A percentile compares a stretch with the other conserved stretches of the same genome.
Conservation (phyloP, 2,113 vertebrate genomes). For the Peromyscus leucopus region DNA sequence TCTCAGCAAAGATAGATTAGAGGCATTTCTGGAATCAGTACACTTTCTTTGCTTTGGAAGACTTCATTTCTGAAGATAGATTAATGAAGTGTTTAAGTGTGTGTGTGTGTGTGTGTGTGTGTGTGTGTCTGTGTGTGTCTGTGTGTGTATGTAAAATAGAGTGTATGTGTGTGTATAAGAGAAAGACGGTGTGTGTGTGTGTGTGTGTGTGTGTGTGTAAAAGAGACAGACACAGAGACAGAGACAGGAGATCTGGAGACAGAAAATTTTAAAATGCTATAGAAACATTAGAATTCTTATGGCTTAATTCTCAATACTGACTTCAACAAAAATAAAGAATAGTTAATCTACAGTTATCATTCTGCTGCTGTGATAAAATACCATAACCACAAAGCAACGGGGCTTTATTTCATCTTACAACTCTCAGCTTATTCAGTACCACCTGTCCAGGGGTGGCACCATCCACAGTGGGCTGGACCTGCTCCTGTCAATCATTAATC, state of each 20-base stretch:
- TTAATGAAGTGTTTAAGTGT: background rate
- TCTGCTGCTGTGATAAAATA: background rate
- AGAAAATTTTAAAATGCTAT: background rate
- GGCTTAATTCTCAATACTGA: background rate
- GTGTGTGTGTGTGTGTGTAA: background rate
- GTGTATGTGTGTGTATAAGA: background rate
- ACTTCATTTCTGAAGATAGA: background rate
- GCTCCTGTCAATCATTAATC: background rate
- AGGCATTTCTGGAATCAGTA: background rate
- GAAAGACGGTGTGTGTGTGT: background rate
- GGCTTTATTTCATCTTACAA: background rate
- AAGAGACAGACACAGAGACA: background rate
- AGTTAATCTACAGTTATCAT: background rate
- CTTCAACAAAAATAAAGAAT: constrained; percentile 12
- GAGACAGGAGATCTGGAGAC: background rate
- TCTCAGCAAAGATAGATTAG: background rate
- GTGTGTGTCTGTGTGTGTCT: background rate
- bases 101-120: background rate
- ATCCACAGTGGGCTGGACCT: background rate
- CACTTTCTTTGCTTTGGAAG: background rate
- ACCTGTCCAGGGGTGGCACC: background rate
- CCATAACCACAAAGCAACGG: background rate
- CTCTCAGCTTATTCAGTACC: background rate
- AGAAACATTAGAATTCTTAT: background rate
- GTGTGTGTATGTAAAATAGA: background rate